Evolutionary conservation across 1,140 invertebrate species (phyloP).

Genomic region (Acromyrmex heyeri): DNA sequence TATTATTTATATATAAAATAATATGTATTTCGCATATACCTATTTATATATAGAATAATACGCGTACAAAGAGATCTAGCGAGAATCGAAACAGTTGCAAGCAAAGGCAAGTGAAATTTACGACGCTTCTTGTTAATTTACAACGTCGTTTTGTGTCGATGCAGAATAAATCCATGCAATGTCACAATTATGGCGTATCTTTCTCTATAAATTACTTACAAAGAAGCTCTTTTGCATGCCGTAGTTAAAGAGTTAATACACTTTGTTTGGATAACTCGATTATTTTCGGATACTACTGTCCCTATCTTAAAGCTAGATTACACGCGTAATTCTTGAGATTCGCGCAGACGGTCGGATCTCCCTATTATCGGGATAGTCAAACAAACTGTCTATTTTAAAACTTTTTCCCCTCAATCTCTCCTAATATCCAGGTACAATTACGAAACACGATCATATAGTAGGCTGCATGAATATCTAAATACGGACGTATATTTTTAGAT

Average conservation of each 20-base stretch:
- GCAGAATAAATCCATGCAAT: background rate
- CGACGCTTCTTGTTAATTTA: slow-evolving; percentile 8
- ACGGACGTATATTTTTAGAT: background rate
- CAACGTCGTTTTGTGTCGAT: background rate
- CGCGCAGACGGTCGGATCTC: slow-evolving; percentile 6
- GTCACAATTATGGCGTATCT: background rate
- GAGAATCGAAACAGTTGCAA: background rate
- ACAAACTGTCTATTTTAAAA: slow-evolving; percentile 20
- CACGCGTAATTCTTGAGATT: background rate
- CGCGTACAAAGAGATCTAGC: background rate
- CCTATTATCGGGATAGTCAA: slow-evolving; percentile 18
- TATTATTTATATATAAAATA: slow-evolving; percentile 19
- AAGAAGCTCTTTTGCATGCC: background rate
- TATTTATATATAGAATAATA: slow-evolving; percentile 21
- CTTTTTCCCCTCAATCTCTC: background rate
- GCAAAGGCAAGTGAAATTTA: slow-evolving; percentile 4
- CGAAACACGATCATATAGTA: background rate
- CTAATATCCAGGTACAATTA: slow-evolving; percentile 36
- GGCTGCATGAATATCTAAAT: slow-evolving; percentile 19
- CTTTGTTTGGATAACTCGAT: slow-evolving; percentile 19
- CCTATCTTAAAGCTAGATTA: slow-evolving; percentile 4
- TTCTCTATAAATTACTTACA: background rate
- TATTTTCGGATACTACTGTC: slow-evolving; percentile 19
- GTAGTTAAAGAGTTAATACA: background rate
- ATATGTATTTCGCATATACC: background rate